Conservation (phyloP, 2,797 vertebrate species). For the Microtus obscurus region DNA sequence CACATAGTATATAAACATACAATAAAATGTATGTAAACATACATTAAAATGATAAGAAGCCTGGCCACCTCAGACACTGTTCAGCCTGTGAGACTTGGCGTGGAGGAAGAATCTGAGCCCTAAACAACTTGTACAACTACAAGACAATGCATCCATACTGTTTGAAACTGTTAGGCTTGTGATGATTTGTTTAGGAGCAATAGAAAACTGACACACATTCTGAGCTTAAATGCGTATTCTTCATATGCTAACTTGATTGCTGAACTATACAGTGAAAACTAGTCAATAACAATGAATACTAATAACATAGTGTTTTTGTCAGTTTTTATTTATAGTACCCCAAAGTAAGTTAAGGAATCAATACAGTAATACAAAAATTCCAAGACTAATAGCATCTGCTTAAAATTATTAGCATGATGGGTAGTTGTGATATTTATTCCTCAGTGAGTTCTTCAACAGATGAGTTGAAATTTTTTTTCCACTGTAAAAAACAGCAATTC, state of each 20-base stretch:
- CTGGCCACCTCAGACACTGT: not conserved
- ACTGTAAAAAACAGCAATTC: not conserved
- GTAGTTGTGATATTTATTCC: slow-evolving; percentile 75
- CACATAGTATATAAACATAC: not conserved
- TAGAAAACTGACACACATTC: not conserved
- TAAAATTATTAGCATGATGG: slow-evolving; percentile 68
- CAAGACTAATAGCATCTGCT: slow-evolving; percentile 66
- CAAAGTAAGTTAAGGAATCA: slow-evolving; percentile 81
- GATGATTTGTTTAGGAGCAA: not conserved
- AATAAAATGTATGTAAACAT: not conserved
- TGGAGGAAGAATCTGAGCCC: not conserved
- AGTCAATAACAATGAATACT: slow-evolving; percentile 84
- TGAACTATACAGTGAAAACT: slow-evolving; percentile 75
- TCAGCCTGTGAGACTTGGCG: not conserved
- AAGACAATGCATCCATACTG: not conserved
- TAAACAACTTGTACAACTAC: not conserved
- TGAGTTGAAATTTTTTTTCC: slow-evolving; percentile 56
- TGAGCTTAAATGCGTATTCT: slow-evolving; percentile 60
- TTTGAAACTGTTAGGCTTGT: slow-evolving; percentile 65
- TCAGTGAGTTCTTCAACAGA: slow-evolving; percentile 60
- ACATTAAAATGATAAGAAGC: no score
- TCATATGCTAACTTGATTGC: slow-evolving; percentile 69
- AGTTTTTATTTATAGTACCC: slow-evolving; percentile 80
- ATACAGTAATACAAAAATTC: slow-evolving; percentile 77
- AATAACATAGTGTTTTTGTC: slow-evolving; percentile 74